Base-by-base conservation (phyloP, 2,113 vertebrate genomes). In the Ictalurus furcatus region DNA sequence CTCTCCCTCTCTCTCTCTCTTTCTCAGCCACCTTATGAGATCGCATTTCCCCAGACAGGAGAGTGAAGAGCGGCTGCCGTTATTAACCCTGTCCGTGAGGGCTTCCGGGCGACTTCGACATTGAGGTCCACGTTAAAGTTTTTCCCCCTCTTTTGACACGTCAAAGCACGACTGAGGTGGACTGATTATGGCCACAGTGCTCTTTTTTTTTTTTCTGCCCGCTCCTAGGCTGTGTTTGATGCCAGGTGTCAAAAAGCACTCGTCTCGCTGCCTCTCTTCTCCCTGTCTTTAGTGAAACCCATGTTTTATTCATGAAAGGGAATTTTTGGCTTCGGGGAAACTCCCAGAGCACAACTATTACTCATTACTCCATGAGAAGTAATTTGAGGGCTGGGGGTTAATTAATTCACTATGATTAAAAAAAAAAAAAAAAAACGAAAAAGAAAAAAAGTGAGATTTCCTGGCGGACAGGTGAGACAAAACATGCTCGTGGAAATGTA, bases 11-110 rank as follows among this genome's bases (percentile, higher is more conserved):
- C 21, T 34, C 17, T 4, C 78, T 79, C 79, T 2, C 28, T 83
- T 28, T 34, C 19, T 25, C 86, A 90, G 81, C 89, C 90, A 87
- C 91, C 89, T 91, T 92, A 93, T 93, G 89, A 92, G 94, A 92
- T 90, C 86, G 91, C 87, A 91, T 91, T 90, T 91, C 85, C 87
- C 90, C 81, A 69, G 86, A 88, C 83, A 74, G 88, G 92, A 91
- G 89, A 93, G 79, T 90, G 90, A 93, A 93, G 92, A 92, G 58
- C 85, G 40, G 30, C 23, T 91, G 86, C 89, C 82, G 93, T 93
- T 91, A 93, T 94, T 94, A 93, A 92, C 91, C 92, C 87, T 4
- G 48, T 85, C 90, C 85, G 52, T 56, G 48, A 74, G 52, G 54
- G n/a, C 30, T 85, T 85, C 37, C 25, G 40, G 25, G 63, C 14